These are phyloP conservation scores for Pachymerium ferrugineum DNA, from an alignment of 2,888 invertebrate species.

Conservation along the genomic window DNA sequence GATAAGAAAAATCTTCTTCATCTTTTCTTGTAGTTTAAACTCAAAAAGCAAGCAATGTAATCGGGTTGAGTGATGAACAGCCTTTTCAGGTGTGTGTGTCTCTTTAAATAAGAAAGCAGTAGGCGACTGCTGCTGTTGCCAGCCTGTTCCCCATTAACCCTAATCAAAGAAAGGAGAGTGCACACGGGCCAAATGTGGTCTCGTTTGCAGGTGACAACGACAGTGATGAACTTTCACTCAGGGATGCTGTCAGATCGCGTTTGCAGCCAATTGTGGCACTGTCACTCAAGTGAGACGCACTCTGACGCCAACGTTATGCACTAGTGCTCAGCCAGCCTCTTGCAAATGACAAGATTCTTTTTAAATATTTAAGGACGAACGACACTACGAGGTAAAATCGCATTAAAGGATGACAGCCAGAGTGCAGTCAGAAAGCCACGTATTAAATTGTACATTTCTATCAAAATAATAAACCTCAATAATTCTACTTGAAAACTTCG, in stretches of 20 bases:
- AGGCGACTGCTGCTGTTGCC: slow-evolving; percentile 21
- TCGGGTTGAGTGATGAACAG: slow-evolving; percentile 12
- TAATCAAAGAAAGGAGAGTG: slow-evolving; percentile 24
- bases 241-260: slow-evolving; percentile 27
- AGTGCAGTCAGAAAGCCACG: neutral
- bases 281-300: slow-evolving; percentile 25
- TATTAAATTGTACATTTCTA: neutral
- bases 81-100: slow-evolving; percentile 21
- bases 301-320: slow-evolving; percentile 25
- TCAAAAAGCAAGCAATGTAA: slow-evolving; percentile 9
- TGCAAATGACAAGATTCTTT: slow-evolving; percentile 11
- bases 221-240: slow-evolving; percentile 27
- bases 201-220: slow-evolving; percentile 27
- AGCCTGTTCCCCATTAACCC: slow-evolving; percentile 24
- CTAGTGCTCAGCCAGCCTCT: slow-evolving; percentile 20
- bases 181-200: slow-evolving; percentile 27
- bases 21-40: neutral
- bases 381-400: slow-evolving; percentile 1
- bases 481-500: no score
- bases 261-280: slow-evolving; percentile 22
- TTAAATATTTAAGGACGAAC: slow-evolving; percentile 14
- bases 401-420: slow-evolving; percentile 3
- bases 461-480: neutral
- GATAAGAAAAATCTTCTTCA: neutral
- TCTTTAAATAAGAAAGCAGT: slow-evolving; percentile 27